Conservation (phyloP, 2,113 vertebrate species). For the Orthonyx spaldingii region DNA sequence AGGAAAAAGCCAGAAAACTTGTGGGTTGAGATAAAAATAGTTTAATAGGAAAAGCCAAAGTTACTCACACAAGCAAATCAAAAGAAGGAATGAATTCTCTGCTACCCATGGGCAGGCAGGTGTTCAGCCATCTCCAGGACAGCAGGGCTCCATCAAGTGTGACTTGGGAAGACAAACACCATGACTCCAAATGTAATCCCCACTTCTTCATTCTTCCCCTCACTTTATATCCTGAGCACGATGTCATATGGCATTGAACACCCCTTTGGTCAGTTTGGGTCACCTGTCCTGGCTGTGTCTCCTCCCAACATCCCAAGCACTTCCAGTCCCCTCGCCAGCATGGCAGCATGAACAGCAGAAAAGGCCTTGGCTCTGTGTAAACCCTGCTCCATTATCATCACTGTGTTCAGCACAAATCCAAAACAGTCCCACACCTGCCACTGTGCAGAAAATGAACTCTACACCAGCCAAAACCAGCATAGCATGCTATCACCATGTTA, state of each 20-base stretch:
- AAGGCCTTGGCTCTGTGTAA: background rate
- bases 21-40: background rate
- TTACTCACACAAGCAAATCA: background rate
- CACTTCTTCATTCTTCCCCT: background rate
- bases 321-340: background rate
- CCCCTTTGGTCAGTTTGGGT: background rate
- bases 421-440: background rate
- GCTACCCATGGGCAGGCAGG: background rate
- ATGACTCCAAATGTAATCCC: background rate
- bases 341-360: background rate
- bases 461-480: background rate
- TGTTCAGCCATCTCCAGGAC: background rate
- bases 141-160: fast-evolving
- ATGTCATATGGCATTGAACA: background rate
- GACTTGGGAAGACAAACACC: fast-evolving
- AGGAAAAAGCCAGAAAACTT: background rate
- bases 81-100: background rate
- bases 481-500: background rate
- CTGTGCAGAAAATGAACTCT: background rate
- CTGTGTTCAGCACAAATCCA: background rate
- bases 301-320: background rate
- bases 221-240: background rate
- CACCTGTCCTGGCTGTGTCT: background rate
- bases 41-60: background rate
- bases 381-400: background rate